These are phyloP conservation scores for Piaya cayana DNA, from an alignment of 2,113 vertebrate species.

Conservation along the genomic window DNA sequence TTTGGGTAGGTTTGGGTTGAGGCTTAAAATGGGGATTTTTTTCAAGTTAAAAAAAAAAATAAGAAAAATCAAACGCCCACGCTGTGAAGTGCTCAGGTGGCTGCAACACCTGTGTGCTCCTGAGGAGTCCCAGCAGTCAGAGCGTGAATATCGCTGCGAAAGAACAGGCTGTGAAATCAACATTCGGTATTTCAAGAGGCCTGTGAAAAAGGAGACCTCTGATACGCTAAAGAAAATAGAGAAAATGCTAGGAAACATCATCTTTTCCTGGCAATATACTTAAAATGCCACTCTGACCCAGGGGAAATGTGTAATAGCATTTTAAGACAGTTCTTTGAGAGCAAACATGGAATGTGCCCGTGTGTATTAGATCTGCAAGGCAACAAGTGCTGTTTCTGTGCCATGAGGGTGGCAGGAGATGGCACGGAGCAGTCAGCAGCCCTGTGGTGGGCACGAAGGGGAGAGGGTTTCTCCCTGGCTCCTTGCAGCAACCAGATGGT, in stretches of 20 bases:
- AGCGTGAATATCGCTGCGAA: neutral
- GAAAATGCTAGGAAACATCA: neutral
- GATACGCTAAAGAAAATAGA: neutral
- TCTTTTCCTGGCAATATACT: neutral
- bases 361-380: neutral
- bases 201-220: neutral
- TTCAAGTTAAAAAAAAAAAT: neutral
- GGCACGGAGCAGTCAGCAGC: neutral
- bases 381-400: neutral
- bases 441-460: neutral
- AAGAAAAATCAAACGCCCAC: neutral
- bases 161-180: neutral
- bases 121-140: neutral
- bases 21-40: neutral
- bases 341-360: constrained; percentile 5
- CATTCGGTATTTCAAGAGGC: neutral
- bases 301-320: neutral
- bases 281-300: neutral
- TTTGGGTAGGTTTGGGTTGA: neutral
- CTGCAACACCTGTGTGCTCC: neutral
- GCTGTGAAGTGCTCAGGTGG: neutral
- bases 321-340: constrained; percentile 34
- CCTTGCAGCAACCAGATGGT: constrained; percentile 21
- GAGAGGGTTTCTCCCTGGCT: neutral
- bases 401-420: neutral